Conservation (phyloP, 2,888 invertebrate genomes). For the Clusia tigrina region DNA sequence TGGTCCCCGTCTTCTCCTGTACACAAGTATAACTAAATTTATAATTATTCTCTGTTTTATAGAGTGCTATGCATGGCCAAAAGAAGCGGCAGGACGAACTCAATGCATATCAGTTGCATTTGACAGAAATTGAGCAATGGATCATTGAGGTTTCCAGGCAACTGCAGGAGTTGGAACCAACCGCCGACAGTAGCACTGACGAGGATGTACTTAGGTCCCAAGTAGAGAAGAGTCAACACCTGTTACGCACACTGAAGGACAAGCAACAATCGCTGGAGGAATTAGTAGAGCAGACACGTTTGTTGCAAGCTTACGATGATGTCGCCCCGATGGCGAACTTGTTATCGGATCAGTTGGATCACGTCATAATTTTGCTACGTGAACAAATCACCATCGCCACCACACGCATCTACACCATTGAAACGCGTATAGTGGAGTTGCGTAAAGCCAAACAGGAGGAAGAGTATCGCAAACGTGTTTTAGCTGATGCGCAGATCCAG, state of each 20-base stretch:
- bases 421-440: slow-evolving; percentile 52
- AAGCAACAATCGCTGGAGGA: slow-evolving; percentile 66
- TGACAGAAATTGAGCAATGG: slow-evolving; percentile 69
- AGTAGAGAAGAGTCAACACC: slow-evolving; percentile 66
- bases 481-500: slow-evolving; percentile 50
- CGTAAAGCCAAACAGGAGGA: slow-evolving; percentile 50
- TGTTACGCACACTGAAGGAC: slow-evolving; percentile 66
- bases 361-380: slow-evolving; percentile 68
- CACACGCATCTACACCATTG: slow-evolving; percentile 68
- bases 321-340: slow-evolving; percentile 64
- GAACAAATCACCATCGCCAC: slow-evolving; percentile 72
- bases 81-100: slow-evolving; percentile 68
- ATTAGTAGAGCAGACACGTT: slow-evolving; percentile 65
- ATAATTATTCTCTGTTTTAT: slow-evolving; percentile 41
- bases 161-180: slow-evolving; percentile 49
- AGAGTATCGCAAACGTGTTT: slow-evolving; percentile 47
- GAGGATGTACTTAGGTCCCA: slow-evolving; percentile 66
- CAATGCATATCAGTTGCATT: slow-evolving; percentile 66
- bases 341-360: slow-evolving; percentile 68
- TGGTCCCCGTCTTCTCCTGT: slow-evolving; percentile 15
- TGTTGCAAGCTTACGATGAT: slow-evolving; percentile 66
- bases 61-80: slow-evolving; percentile 68
- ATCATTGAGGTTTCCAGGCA: slow-evolving; percentile 63
- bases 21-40: no score
- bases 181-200: slow-evolving; percentile 61